These are phyloP conservation scores for Microcebus jonahi DNA, from an alignment of 2,113 vertebrate genomes.

Conservation along the genomic window DNA sequence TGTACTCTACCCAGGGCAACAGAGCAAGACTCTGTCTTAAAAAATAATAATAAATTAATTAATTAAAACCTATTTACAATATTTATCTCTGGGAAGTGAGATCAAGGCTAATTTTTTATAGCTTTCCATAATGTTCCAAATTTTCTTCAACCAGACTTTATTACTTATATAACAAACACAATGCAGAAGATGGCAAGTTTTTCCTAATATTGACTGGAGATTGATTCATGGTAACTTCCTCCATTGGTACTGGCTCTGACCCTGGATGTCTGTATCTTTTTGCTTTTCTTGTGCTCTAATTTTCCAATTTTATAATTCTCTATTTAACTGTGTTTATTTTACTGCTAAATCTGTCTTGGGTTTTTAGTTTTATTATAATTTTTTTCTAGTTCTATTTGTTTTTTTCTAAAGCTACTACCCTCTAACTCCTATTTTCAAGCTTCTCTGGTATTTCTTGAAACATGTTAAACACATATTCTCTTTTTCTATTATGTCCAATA, in stretches of 20 bases:
- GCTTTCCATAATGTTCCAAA: background rate
- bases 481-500: background rate
- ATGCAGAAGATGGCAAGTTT: background rate
- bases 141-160: background rate
- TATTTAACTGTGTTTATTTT: background rate
- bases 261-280: background rate
- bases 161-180: background rate
- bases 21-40: too few species aligned
- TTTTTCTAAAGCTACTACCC: background rate
- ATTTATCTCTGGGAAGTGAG: background rate
- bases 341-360: background rate
- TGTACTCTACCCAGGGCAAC: too few species aligned
- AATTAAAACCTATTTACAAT: background rate
- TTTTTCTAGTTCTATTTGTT: background rate
- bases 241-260: background rate
- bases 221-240: background rate
- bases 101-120: background rate
- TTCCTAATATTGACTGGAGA: background rate
- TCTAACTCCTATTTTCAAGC: background rate
- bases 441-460: background rate
- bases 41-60: too few species aligned
- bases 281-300: background rate
- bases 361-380: background rate
- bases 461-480: background rate
- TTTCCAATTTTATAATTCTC: background rate